A percentile compares a stretch with the other conserved stretches of the same genome.
phyloP scores from a whole-genome alignment of 53 echinoderm and acorn worm genomes.

The Mesocentrotus franciscanus region DNA sequence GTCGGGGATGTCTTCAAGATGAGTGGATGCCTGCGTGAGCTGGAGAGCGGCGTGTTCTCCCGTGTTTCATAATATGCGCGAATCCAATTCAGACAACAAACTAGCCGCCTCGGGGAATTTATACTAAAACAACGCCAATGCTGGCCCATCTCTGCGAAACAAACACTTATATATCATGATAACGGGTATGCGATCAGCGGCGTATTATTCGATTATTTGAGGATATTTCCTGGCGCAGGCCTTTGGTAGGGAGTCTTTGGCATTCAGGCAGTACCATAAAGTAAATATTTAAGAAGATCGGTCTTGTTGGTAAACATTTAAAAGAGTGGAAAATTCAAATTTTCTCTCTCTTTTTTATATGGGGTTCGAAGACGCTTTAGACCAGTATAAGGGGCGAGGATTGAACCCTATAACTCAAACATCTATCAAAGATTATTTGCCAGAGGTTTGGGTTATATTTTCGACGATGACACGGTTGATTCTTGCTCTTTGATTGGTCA shows the following conservation, averaged over 20 bases:
- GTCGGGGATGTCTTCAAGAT: neutral
- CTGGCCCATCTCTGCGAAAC: neutral
- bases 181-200: neutral
- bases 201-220: neutral
- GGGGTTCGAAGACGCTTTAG: no score
- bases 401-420: no score
- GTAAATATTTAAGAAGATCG: no score
- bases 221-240: neutral
- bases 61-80: neutral
- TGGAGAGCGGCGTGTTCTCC: neutral
- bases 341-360: no score
- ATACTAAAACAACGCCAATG: constrained; percentile 33
- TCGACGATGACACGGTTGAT: no score
- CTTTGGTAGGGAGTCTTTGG: neutral
- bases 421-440: no score
- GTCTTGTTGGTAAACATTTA: no score
- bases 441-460: no score
- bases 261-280: no score
- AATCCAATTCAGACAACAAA: neutral
- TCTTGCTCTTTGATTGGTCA: no score
- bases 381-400: no score
- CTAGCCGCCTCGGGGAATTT: constrained; percentile 18
- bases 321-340: no score
- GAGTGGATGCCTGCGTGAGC: neutral
- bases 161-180: constrained; percentile 9